These are phyloP conservation scores for Montipora cactus DNA, from an alignment of 64 coral and sea anemone species.

Conservation along the genomic window DNA sequence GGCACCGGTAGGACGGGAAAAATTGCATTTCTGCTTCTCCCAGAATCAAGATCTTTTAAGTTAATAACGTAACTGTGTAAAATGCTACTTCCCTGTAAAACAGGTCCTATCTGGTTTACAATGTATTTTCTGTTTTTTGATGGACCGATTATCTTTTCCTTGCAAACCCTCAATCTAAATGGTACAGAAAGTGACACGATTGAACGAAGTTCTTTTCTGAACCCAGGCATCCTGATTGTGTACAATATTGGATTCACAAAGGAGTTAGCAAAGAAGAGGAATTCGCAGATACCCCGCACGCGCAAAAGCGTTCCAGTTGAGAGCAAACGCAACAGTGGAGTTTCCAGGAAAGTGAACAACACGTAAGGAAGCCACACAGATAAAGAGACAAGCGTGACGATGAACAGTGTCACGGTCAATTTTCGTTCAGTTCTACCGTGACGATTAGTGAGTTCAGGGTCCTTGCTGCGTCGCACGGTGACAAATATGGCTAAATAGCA, in stretches of 20 bases:
- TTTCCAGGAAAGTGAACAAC: slow-evolving; percentile 17
- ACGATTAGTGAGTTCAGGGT: background rate
- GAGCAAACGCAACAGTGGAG: background rate
- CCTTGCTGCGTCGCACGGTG: background rate
- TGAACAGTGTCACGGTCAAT: slow-evolving; percentile 22
- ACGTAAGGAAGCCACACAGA: slow-evolving; percentile 36
- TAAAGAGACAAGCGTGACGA: slow-evolving; percentile 19
- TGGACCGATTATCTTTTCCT: background rate
- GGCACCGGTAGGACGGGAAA: background rate
- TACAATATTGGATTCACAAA: slow-evolving; percentile 48
- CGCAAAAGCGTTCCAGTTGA: background rate
- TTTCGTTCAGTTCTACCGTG: slow-evolving; percentile 12
- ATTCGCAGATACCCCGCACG: background rate
- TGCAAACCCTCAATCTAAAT: background rate
- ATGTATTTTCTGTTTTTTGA: background rate
- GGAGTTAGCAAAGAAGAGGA: slow-evolving; percentile 20
- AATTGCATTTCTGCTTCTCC: background rate
- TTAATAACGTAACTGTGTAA: rapidly evolving
- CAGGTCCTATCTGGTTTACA: background rate
- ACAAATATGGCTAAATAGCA: slow-evolving; percentile 9
- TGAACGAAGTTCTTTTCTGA: slow-evolving; percentile 20
- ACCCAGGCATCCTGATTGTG: slow-evolving; percentile 19
- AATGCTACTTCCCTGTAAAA: background rate
- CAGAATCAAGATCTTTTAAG: background rate
- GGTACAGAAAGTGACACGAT: background rate